Evolutionary conservation across 1,140 invertebrate genomes (phyloP).

Genomic region (Heliconius himera): DNA sequence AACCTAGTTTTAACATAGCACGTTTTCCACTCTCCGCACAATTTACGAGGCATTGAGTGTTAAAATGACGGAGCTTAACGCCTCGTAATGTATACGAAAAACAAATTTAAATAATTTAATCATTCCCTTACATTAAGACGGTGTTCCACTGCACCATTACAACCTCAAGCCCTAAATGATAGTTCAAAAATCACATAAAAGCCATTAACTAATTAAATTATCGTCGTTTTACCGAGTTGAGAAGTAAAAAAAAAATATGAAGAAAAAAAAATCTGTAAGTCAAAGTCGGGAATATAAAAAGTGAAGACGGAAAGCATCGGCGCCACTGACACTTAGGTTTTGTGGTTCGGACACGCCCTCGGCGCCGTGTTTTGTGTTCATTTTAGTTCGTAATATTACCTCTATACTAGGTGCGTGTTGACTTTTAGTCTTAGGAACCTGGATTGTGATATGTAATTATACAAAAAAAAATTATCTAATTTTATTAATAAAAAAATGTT

Average conservation of each 20-base stretch:
- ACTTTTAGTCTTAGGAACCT: background rate
- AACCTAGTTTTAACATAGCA: too few relatives aligned
- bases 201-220: constrained; percentile 65
- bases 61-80: too few relatives aligned
- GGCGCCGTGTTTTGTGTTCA: constrained; percentile 48
- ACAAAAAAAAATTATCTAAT: too few relatives aligned
- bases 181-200: constrained; percentile 15
- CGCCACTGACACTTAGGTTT: constrained; percentile 66
- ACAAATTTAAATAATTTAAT: too few relatives aligned
- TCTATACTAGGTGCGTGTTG: background rate
- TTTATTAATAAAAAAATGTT: too few relatives aligned
- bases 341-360: constrained; percentile 57
- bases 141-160: background rate
- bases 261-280: constrained; percentile 16
- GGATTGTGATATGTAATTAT: background rate
- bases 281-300: constrained; percentile 44
- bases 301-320: constrained; percentile 66
- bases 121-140: too few relatives aligned
- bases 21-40: too few relatives aligned
- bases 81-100: too few relatives aligned
- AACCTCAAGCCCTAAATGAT: constrained; percentile 2
- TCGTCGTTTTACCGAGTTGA: constrained; percentile 52
- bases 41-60: too few relatives aligned
- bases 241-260: constrained; percentile 50
- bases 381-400: background rate